Evolutionary conservation across 2,113 vertebrate genomes (phyloP), one percentile per base, ranked within the genome.

Genomic region (Odontophorus gujanensis): DNA sequence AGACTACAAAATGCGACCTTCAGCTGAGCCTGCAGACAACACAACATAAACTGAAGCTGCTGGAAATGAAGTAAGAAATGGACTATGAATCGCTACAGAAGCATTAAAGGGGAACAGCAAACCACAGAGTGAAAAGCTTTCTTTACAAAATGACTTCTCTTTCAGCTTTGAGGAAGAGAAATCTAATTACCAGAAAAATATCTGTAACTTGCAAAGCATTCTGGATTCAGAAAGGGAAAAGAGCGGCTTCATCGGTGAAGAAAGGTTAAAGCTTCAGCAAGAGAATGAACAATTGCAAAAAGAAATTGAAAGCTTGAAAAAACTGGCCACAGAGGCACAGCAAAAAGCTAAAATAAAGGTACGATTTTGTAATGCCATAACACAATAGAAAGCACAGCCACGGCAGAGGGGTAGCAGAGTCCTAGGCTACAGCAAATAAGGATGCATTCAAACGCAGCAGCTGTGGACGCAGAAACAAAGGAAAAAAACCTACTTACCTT

Each of bases 311-410:
- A 95, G 97, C 50, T 96, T 99, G 79, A 98, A 98, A 57, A 99
- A 98, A 87, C 76, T 97, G 50, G 97, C 96, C 19, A 28, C 91
- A 42, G 97, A 98, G 22, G 97, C 97, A 50, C 98, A 99, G 88
- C 98, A 98, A 93, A 98, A 97, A 81, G 98, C 99, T 83, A 99
- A 98, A 94, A 97, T 99, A 92, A 98, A 98, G 98, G 99, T 99
- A 95, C 43, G 47, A 5, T 55, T 30, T 51, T 26, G 26, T 30
- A 53, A 53, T 26, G 16, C 15, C 26, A 9, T 28, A 28, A 28
- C 16, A 14, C 51, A 53, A 53, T 30, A 15, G 15, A 30, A 53
- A 53, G 51, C 26, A 17, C 26, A 53, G 26, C 9, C 16, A 15
- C 6, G 26, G 28, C 26, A 53, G 51, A 25, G 9, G 51, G 51